Percentiles rank a stretch among this genome's conserved stretches.
These are phyloP conservation scores for Dipodomys merriami DNA, from an alignment of 2,113 vertebrate genomes.

Conservation along the genomic window DNA sequence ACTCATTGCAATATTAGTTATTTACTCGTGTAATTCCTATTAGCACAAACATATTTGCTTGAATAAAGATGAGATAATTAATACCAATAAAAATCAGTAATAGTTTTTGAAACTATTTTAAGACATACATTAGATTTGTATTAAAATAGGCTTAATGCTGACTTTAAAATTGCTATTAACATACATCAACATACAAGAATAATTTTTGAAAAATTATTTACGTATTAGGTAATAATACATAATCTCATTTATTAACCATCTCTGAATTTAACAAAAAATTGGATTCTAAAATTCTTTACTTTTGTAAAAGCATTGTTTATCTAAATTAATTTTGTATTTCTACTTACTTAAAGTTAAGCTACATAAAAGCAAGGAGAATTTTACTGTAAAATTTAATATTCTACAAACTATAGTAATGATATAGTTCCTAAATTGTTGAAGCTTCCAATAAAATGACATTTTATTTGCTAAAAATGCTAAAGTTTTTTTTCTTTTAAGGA, in stretches of 20 bases:
- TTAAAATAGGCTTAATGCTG: slow-evolving; percentile 9
- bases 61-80: slow-evolving; percentile 66
- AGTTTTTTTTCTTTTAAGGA: background rate
- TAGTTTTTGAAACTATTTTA: slow-evolving; percentile 61
- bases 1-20: slow-evolving; percentile 76
- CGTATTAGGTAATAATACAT: slow-evolving; percentile 13
- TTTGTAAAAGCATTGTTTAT: slow-evolving; percentile 29
- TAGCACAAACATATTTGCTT: slow-evolving; percentile 63
- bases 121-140: slow-evolving; percentile 7
- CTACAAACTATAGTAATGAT: slow-evolving; percentile 13
- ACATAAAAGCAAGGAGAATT: slow-evolving; percentile 28
- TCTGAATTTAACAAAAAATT: slow-evolving; percentile 39
- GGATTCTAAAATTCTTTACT: background rate
- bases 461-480: background rate
- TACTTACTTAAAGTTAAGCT: background rate
- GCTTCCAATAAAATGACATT: background rate
- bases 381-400: slow-evolving; percentile 16
- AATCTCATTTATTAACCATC: slow-evolving; percentile 17
- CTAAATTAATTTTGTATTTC: slow-evolving; percentile 44
- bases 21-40: slow-evolving; percentile 66
- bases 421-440: slow-evolving; percentile 17
- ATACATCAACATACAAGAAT: background rate
- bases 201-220: slow-evolving; percentile 20
- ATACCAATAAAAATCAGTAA: slow-evolving; percentile 49
- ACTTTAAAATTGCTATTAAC: background rate